phyloP scores from a whole-genome alignment of 2,797 vertebrate genomes.

The Tiaroga cobitis region DNA sequence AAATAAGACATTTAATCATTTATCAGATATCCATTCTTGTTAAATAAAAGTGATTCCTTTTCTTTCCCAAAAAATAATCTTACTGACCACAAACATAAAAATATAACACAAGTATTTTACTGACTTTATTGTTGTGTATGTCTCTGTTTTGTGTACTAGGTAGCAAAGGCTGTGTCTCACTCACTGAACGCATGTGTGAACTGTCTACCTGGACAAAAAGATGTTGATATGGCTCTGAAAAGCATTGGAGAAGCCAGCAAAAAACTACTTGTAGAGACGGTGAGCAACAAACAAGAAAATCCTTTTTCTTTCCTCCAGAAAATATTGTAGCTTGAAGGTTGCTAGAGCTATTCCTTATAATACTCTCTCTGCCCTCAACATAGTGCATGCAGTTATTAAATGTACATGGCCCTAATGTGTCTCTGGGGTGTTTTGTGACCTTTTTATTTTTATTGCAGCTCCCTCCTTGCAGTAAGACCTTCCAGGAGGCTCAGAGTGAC shows the following conservation, averaged over 20 bases:
- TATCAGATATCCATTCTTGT: not conserved
- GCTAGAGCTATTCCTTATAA: not conserved
- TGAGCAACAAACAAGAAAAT: constrained; percentile 69
- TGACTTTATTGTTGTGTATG: not conserved
- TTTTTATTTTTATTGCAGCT: constrained; percentile 74
- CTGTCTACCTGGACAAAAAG: constrained; percentile 96
- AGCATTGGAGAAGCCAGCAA: constrained; percentile 97
- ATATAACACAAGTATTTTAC: not conserved
- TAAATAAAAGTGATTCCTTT: not conserved
- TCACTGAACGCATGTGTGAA: constrained; percentile 97
- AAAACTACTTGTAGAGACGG: constrained; percentile 92
- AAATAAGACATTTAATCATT: not conserved
- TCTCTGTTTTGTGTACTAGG: constrained; percentile 73
- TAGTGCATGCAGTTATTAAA: not conserved
- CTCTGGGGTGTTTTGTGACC: not conserved
- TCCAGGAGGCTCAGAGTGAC: constrained; percentile 96
- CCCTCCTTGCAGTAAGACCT: constrained; percentile 90
- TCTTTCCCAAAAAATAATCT: not conserved
- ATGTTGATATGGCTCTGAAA: constrained; percentile 95
- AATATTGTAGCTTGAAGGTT: not conserved
- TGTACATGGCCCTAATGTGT: not conserved
- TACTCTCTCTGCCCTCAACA: not conserved
- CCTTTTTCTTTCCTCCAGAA: too few species aligned
- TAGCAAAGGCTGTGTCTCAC: constrained; percentile 96
- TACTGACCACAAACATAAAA: not conserved